Conservation (phyloP, 2,113 vertebrate species). For the crab-eating macaque (Macaca fascicularis) region DNA sequence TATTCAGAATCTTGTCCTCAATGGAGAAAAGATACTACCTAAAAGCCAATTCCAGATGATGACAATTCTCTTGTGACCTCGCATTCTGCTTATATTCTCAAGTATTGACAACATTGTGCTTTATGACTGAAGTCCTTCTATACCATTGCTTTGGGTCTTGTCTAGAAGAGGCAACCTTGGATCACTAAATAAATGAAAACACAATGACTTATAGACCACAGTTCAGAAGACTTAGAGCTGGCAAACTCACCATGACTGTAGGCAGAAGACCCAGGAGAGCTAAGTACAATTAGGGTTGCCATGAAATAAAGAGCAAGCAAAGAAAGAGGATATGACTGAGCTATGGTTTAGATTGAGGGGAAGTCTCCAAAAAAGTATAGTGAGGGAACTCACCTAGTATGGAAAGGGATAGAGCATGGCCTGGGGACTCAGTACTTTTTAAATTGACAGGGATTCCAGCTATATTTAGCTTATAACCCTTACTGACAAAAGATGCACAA, state of each 20-base stretch:
- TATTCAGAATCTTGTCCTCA: neutral
- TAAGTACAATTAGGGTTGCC: neutral
- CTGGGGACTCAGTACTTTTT: neutral
- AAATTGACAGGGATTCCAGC: neutral
- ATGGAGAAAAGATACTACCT: neutral
- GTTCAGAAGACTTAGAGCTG: neutral
- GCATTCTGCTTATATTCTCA: slow-evolving; percentile 10
- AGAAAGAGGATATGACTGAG: neutral
- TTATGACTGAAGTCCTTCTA: neutral
- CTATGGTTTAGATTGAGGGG: neutral
- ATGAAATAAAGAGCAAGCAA: neutral
- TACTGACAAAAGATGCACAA: neutral
- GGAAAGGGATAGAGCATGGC: neutral
- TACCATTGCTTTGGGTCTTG: neutral
- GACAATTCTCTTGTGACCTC: slow-evolving; percentile 31
- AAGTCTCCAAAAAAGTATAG: neutral
- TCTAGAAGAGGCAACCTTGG: neutral
- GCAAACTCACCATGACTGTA: neutral
- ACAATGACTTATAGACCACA: neutral
- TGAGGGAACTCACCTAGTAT: neutral
- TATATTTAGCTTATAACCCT: neutral
- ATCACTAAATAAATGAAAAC: slow-evolving; percentile 37
- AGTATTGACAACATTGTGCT: neutral
- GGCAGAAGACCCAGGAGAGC: neutral
- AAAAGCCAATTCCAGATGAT: neutral